Evolutionary conservation across 2,888 invertebrate genomes (phyloP), one percentile per base, ranked within the genome.

Genomic region (Scaptomyza polygonia): DNA sequence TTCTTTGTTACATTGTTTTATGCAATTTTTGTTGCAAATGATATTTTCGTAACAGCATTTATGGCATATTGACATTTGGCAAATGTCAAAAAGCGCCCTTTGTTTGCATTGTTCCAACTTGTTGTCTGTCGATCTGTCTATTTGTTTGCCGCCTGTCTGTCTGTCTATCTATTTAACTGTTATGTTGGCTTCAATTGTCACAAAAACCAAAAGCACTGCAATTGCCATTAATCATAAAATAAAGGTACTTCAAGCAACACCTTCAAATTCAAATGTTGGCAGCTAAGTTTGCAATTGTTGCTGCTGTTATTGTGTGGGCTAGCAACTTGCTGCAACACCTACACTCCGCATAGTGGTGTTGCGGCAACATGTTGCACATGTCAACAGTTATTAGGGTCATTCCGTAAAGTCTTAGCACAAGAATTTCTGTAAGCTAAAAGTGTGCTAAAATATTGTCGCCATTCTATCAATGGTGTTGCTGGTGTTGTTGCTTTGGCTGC

Each of bases 11-110:
- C 16, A 25, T 25, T n/a, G 39, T 36, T 51, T 47, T 29, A 18
- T 32, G 64, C 30, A 44, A 29, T 59, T 53, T 54, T 47, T 55
- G 12, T 43, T 32, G 48, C 21, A 49, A 55, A 21, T 47, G 18
- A 32, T 64, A 54, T 48, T 65, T 54, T 21, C 21, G 63, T n/a
- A 49, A 54, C 30, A 63, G 49, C 62, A 65, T 79, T 79, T 76
- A 79, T 76, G 76, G 68, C 69, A 63, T 67, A 74, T 69, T 87
- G 88, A 80, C 87, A 86, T 87, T 87, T 78, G 72, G 61, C 79
- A 86, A 86, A 86, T 86, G 86, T 86, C 86, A 86, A 76, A 70
- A 67, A 27, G 72, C 72, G 70, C 70, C 78, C 79, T 71, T 80
- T 82, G 78, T 77, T 64, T 62, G 61, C 67, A 66, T 65, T 66